Base-by-base conservation (phyloP, 2,113 vertebrate genomes). In the Ptyas mucosa region DNA sequence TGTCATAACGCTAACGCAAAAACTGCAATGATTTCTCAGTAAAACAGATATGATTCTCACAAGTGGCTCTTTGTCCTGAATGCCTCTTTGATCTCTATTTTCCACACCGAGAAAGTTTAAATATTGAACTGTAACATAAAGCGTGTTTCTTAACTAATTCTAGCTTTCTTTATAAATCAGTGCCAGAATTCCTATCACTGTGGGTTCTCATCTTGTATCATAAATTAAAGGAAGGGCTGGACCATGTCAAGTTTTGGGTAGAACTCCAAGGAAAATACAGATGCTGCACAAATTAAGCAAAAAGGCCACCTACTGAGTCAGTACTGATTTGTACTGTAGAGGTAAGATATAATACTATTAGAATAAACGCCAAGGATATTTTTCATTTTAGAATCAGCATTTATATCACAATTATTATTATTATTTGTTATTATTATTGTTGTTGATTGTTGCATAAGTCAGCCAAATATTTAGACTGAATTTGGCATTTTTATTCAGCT, bases 221-320 rank as follows among this genome's bases (percentile, higher is more conserved):
- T 97, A 97, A 97, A 96, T 96, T 96, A 96, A 94, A 93, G 92
- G 57, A 88, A 94, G 95, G 92, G 93, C 96, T 96, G 91, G 6
- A 93, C 96, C 93, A 93, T 96, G 96, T 95, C 95, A 96, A 94
- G 93, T 96, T 92, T 96, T 95, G 95, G 93, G 94, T 91, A 94
- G 91, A 51, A 96, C 96, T 96, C 96, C 90, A 94, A 95, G 95
- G 95, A 97, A 97, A 97, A 96, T 91, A 94, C 97, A 97, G 96
- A 97, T 96, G 96, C 94, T 96, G 92, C 88, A 96, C 94, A 93
- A 96, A 96, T 92, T 95, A 95, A 96, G 86, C 53, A 94, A 95
- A 96, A 88, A 88, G 92, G 96, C 96, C 97, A 97, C 96, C 96
- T 96, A 97, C 96, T 87, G 94, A 95, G 96, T 89, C 90, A 95